Base-by-base conservation (phyloP, 2,113 vertebrate genomes). In the Sarotherodon lohbergeri region DNA sequence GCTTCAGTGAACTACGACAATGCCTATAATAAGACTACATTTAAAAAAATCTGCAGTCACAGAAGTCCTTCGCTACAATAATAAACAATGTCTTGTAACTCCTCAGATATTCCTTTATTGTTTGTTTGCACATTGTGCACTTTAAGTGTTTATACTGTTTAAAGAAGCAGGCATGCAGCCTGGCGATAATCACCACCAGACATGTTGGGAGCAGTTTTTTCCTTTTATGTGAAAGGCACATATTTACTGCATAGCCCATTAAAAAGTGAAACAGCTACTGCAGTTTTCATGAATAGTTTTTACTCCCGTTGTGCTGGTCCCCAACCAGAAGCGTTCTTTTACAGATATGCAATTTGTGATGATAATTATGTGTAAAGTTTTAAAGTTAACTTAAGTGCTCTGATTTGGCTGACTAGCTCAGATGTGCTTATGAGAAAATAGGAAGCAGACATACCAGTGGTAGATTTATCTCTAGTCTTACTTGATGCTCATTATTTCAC, bases 101-200 rank as follows among this genome's bases (percentile, higher is more conserved):
- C 2, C 3, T 27, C 48, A 43, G 50, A 86, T 85, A 84, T 81
- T 3, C 57, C 7, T 91, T 68, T 19, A 80, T 59, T 71, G 36
- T 90, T 85, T 80, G 63, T 86, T 82, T 93, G 87, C 61, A 80
- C 68, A 27, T 86, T 84, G 52, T 76, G 32, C 36, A 50, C 81
- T 66, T 81, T 2, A 24, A 78, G 81, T 83, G 85, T 91, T 91
- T 83, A 81, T 54, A 34, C 82, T 66, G 39, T 81, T 92, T 86
- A 29, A 86, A 87, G 83, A 57, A 14, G 68, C 84, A 88, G 82
- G 88, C 87, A 57, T 63, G 55, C 57, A 84, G 52, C 81, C 54
- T 52, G 89, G 52, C 3, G 13, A 83, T 92, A 92, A 94, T 92
- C 80, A 91, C 84, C 59, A 10, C 32, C 92, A 94, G 92, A 82